Percentiles rank a stretch among this genome's conserved stretches.
phyloP scores from a whole-genome alignment of 2,113 vertebrate genomes.

The Choloepus hoffmanni region DNA sequence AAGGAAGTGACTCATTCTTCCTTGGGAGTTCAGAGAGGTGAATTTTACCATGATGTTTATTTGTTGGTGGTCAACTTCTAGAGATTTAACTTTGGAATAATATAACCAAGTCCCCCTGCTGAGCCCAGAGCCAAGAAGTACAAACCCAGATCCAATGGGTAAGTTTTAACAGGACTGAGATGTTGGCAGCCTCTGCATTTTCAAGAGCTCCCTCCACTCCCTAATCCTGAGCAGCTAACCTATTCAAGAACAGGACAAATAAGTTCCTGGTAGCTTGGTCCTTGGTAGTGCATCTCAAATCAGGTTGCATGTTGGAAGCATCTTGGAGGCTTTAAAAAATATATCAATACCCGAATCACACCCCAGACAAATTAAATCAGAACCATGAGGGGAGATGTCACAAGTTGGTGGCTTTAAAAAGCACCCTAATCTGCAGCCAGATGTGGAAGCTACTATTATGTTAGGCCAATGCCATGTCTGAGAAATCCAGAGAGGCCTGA shows the following conservation, averaged over 20 bases:
- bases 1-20: conserved; percentile 7
- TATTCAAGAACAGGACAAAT: neutral
- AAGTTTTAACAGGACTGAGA: neutral
- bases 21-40: neutral
- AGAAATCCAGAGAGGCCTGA: neutral
- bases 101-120: neutral
- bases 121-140: neutral
- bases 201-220: neutral
- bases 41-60: neutral
- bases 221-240: neutral
- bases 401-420: neutral
- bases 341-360: neutral
- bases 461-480: neutral
- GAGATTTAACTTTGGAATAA: neutral
- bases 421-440: neutral
- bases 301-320: neutral
- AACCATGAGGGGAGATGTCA: neutral
- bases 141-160: neutral
- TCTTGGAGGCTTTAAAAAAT: neutral
- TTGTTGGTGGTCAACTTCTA: neutral
- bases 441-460: neutral
- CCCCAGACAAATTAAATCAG: neutral
- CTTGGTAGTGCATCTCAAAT: neutral
- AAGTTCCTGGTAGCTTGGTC: neutral
- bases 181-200: neutral